These are phyloP conservation scores for Oegoconia quadripuncta DNA, from an alignment of 2,888 invertebrate species.

Conservation along the genomic window DNA sequence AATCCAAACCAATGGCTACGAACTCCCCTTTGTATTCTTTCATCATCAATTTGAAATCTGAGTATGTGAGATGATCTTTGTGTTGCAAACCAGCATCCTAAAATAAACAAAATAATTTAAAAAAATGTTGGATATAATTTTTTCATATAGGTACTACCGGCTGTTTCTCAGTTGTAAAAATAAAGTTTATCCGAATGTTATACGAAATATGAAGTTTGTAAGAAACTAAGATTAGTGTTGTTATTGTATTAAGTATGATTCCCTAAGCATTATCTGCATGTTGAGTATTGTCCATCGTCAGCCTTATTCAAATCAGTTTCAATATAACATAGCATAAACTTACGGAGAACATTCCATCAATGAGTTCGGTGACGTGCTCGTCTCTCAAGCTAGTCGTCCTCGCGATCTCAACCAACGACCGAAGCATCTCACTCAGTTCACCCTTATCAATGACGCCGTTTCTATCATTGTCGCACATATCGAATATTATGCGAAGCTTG, in stretches of 20 bases:
- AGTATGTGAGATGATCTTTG: conserved; percentile 93
- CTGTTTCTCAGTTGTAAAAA: too few species aligned
- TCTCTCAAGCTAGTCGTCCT: conserved; percentile 94
- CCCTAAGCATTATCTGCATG: too few species aligned
- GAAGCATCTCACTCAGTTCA: conserved; percentile 95
- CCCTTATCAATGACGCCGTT: conserved; percentile 96
- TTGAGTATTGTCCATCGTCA: too few species aligned
- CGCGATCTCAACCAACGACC: conserved; percentile 95
- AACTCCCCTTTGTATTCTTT: conserved; percentile 97
- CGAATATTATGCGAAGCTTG: conserved; percentile 95
- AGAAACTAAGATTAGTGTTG: too few species aligned
- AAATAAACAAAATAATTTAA: conserved; percentile 5
- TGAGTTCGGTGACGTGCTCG: conserved; percentile 93
- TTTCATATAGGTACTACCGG: too few species aligned
- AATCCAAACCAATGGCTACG: conserved; percentile 95
- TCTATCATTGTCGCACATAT: conserved; percentile 97
- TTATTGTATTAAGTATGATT: too few species aligned
- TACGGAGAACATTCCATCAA: conserved; percentile 95
- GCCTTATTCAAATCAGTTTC: too few species aligned
- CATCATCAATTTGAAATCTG: conserved; percentile 97
- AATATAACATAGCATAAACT: conserved; percentile 23
- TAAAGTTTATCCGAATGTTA: too few species aligned
- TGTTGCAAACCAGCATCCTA: conserved; percentile 93
- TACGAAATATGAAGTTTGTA: too few species aligned
- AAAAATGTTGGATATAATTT: too few species aligned